Evolutionary conservation across 2,888 invertebrate genomes (phyloP).

Genomic region (Drosophila tanythrix): DNA sequence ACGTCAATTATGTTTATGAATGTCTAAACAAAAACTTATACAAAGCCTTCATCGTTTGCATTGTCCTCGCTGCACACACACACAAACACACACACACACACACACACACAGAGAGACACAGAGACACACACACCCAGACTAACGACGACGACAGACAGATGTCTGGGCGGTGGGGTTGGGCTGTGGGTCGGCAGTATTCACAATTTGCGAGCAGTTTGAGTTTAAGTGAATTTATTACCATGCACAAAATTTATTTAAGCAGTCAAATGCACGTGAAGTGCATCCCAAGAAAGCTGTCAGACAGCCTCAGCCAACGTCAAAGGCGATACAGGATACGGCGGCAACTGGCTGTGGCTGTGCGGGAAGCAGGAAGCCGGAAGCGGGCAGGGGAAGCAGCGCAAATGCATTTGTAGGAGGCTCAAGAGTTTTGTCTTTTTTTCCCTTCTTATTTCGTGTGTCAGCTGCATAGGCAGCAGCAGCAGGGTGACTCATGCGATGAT

Average conservation of each 20-base stretch:
- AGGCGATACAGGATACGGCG: slow-evolving; percentile 36
- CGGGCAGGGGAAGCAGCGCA: neutral
- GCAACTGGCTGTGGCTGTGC: slow-evolving; percentile 4
- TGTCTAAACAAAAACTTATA: slow-evolving; percentile 77
- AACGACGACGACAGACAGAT: slow-evolving; percentile 1
- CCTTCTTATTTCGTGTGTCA: neutral
- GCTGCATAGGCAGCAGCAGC: neutral
- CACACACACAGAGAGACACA: slow-evolving; percentile 11
- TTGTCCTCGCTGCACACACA: slow-evolving; percentile 43
- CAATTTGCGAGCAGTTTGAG: slow-evolving; percentile 64
- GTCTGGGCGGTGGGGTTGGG: neutral
- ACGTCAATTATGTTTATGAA: slow-evolving; percentile 79
- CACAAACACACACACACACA: slow-evolving; percentile 1
- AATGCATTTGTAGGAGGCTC: slow-evolving; percentile 53
- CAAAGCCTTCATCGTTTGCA: slow-evolving; percentile 62
- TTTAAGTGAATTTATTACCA: slow-evolving; percentile 81
- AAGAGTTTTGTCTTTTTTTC: slow-evolving; percentile 28
- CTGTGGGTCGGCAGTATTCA: neutral
- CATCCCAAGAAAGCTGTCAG: slow-evolving; percentile 78
- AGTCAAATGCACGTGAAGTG: slow-evolving; percentile 81
- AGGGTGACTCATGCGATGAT: slow-evolving; percentile 33
- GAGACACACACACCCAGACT: neutral
- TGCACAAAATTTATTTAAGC: slow-evolving; percentile 79
- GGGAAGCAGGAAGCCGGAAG: neutral
- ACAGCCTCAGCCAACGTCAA: slow-evolving; percentile 58